phyloP scores from a whole-genome alignment of 2,113 vertebrate genomes.

The Proterorhinus semilunaris region DNA sequence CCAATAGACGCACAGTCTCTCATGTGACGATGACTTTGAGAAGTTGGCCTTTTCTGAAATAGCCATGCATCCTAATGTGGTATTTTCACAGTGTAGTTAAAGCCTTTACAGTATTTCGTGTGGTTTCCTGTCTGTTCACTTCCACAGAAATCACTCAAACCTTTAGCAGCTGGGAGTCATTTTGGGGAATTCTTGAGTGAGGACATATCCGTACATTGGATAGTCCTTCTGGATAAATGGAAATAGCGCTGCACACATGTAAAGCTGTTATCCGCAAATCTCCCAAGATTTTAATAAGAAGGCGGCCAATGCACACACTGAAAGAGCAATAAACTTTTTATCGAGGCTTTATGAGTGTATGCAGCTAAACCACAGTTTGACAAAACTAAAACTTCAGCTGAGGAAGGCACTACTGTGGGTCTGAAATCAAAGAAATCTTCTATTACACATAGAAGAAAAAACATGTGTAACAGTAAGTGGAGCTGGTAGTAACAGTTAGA shows the following conservation, averaged over 20 bases:
- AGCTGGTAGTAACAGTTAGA: not conserved
- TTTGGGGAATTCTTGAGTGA: conserved; percentile 33
- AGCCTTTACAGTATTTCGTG: conserved; percentile 15
- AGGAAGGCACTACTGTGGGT: not conserved
- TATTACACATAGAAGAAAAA: not conserved
- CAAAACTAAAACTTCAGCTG: not conserved
- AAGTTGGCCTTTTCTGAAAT: conserved; percentile 15
- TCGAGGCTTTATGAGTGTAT: conserved; percentile 1
- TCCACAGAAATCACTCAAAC: conserved; percentile 46
- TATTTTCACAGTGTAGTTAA: conserved; percentile 39
- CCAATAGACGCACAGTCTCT: not conserved
- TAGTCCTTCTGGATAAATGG: not conserved
- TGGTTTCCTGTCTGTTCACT: conserved; percentile 48
- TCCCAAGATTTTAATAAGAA: conserved; percentile 10
- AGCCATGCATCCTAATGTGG: conserved; percentile 14
- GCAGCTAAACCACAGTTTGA: conserved; percentile 1
- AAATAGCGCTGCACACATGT: conserved; percentile 6
- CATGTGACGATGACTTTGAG: not conserved
- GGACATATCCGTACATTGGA: conserved; percentile 7
- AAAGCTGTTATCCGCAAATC: conserved; percentile 17
- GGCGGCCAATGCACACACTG: conserved; percentile 1
- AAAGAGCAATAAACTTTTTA: conserved; percentile 1
- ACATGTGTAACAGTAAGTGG: not conserved
- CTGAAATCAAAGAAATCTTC: not conserved
- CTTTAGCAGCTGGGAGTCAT: conserved; percentile 51